These are phyloP conservation scores for Tragelaphus eurycerus DNA, from an alignment of 2,797 vertebrate genomes.

Conservation along the genomic window DNA sequence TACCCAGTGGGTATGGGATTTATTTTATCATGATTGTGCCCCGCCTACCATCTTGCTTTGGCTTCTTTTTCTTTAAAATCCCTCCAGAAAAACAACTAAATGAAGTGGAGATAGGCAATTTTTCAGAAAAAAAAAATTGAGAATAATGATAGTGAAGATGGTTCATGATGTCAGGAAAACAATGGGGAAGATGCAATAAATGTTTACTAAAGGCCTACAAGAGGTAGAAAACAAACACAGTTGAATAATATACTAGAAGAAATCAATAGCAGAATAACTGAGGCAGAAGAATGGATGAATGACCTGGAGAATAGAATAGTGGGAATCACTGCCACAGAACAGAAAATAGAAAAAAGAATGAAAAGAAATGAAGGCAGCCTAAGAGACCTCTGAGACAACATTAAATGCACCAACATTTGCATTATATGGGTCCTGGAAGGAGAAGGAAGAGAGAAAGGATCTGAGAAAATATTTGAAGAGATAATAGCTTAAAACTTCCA, in stretches of 20 bases:
- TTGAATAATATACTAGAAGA: background rate
- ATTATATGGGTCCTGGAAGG: background rate
- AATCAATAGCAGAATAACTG: background rate
- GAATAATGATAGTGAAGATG: background rate
- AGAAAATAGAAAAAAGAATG: background rate
- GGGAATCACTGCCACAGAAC: background rate
- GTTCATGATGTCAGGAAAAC: background rate
- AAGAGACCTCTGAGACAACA: background rate
- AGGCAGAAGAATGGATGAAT: background rate
- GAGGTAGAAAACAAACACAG: background rate
- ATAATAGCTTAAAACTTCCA: background rate
- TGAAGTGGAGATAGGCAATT: background rate
- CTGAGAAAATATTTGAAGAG: background rate
- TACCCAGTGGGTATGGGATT: background rate
- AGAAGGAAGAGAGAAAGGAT: background rate
- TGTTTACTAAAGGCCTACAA: background rate
- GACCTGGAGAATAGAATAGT: background rate
- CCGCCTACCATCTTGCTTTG: background rate
- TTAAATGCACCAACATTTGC: background rate
- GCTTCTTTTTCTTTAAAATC: background rate
- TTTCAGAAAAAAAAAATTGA: background rate
- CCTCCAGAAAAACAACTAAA: background rate
- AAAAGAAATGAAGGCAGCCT: background rate
- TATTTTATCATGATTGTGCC: background rate
- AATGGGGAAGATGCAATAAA: background rate